These are phyloP conservation scores for Ernsta delagoae DNA, from an alignment of 2,888 invertebrate species.

Conservation along the genomic window DNA sequence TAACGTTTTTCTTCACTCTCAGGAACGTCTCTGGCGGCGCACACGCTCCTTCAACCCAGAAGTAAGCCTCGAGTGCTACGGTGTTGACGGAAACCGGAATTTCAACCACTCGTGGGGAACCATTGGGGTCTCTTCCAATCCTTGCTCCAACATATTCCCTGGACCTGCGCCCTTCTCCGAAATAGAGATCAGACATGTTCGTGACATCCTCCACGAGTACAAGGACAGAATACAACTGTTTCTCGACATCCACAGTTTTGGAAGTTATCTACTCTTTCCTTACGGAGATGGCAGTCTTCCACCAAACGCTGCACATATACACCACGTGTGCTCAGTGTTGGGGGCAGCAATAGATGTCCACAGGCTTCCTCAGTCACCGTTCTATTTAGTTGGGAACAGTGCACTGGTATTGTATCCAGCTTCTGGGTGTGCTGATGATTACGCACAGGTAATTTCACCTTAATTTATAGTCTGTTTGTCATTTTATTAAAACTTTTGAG, in stretches of 20 bases:
- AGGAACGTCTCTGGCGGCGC: constrained; percentile 59
- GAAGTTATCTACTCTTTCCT: constrained; percentile 86
- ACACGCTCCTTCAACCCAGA: constrained; percentile 53
- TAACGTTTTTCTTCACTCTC: no score
- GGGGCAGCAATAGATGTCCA: constrained; percentile 59
- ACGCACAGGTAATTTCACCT: constrained; percentile 57
- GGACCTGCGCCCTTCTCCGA: constrained; percentile 87
- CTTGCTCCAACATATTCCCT: constrained; percentile 85
- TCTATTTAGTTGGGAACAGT: constrained; percentile 62
- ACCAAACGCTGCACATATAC: constrained; percentile 49
- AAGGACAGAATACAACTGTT: constrained; percentile 53
- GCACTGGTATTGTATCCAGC: constrained; percentile 54
- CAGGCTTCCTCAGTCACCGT: constrained; percentile 51
- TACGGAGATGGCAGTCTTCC: constrained; percentile 76
- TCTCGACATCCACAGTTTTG: constrained; percentile 89
- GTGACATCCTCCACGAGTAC: constrained; percentile 76
- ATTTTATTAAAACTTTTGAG: no score
- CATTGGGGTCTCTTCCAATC: constrained; percentile 54
- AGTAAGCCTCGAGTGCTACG: constrained; percentile 50
- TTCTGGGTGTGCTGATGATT: constrained; percentile 65
- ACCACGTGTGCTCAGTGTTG: constrained; percentile 55
- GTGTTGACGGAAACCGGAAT: constrained; percentile 62
- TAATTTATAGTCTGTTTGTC: no score
- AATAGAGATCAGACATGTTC: constrained; percentile 83
- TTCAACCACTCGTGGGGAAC: constrained; percentile 55